Evolutionary conservation across 2,797 vertebrate species (phyloP), one percentile per base, ranked within the genome.

Genomic region (Uromys caudimaculatus): DNA sequence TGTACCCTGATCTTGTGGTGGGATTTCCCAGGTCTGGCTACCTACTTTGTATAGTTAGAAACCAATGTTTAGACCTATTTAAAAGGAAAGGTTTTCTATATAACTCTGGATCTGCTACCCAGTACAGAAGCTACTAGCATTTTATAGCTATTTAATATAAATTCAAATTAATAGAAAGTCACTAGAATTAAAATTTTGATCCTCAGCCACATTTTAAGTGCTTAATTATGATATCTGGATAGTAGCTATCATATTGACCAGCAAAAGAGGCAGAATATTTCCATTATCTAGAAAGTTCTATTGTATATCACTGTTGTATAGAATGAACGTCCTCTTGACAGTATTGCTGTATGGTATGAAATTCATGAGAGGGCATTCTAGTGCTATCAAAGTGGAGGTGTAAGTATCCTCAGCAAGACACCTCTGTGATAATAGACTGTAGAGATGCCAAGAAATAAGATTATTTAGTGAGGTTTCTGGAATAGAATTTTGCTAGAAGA

Each of bases 401-500:
- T n/a, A 95, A 32, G 9, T 83, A 52, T 86, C 19, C 92, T 6
- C 64, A 73, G 76, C 14, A 93, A 92, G n/a, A 44, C 3, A 38
- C 73, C 2, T 90, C 79, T 92, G 47, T 44, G 50, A 69, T 17
- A 52, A 6, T 77, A 11, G 73, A 38, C 27, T 54, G 52, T 91
- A 82, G 95, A 79, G 60, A 97, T 76, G 16, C 12, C 14, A 76
- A 90, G 32, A 93, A 83, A 78, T 86, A 90, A 77, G 62, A 85
- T 60, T 90, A 89, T 94, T 89, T 62, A 95, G 56, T 89, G 29
- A 95, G 41, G 14, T 50, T 92, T 93, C 89, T 91, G 79, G 79
- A 95, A 88, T 3, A 75, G 16, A 16, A 75, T 71, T 98, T 94
- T 92, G 38, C 81, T 92, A 50, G 67, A 88, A 89, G 76, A 94